Conservation (phyloP, 2,888 invertebrate genomes). For the Timandra comae region DNA sequence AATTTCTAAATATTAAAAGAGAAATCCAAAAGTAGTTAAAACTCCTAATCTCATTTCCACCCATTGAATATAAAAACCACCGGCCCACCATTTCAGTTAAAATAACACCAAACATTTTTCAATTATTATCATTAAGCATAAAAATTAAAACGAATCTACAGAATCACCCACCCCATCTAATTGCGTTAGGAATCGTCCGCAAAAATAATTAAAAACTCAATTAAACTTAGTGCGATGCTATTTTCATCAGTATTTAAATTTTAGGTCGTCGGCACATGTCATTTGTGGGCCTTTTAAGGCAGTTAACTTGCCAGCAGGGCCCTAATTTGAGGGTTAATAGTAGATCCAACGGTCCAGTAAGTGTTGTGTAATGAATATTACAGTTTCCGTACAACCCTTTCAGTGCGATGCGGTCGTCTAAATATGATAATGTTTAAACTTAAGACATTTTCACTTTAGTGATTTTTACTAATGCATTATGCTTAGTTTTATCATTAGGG, state of each 20-base stretch:
- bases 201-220: conserved; percentile 35
- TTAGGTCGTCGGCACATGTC: conserved; percentile 41
- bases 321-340: conserved; percentile 66
- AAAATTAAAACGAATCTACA: conserved; percentile 6
- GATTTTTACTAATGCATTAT: no score
- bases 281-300: conserved; percentile 53
- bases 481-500: no score
- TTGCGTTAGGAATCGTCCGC: conserved; percentile 24
- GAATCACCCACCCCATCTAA: conserved; percentile 20
- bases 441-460: no score
- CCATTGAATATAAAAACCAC: no score
- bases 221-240: conserved; percentile 19
- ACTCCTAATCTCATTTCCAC: no score
- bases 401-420: conserved; percentile 19
- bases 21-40: no score
- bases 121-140: background rate
- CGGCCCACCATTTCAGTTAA: no score
- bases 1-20: no score
- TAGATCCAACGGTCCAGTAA: conserved; percentile 47
- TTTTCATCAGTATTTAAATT: conserved; percentile 25
- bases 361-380: conserved; percentile 64
- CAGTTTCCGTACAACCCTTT: conserved; percentile 29
- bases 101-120: no score
- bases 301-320: conserved; percentile 49
- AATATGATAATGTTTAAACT: no score